phyloP scores from a whole-genome alignment of 2,888 invertebrate species.

The Syritta pipiens region DNA sequence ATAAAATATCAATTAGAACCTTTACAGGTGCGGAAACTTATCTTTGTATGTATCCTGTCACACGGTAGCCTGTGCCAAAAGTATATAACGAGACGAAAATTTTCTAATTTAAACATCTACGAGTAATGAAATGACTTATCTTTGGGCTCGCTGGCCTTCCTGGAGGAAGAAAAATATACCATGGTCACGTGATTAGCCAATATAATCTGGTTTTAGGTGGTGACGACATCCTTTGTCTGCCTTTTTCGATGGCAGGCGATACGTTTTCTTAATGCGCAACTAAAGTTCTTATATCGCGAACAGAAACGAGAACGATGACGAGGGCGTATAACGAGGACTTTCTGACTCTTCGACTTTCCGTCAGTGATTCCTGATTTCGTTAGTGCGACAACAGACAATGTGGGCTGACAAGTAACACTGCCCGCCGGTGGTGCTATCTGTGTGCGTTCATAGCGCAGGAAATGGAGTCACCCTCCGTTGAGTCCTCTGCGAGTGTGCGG shows the following conservation, averaged over 20 bases:
- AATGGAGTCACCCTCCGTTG: slow-evolving; percentile 24
- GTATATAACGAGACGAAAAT: too few species aligned
- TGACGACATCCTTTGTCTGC: slow-evolving; percentile 21
- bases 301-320: too few species aligned
- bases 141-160: slow-evolving; percentile 4
- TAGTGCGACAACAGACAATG: slow-evolving; percentile 8
- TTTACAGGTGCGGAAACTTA: not conserved
- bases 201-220: slow-evolving; percentile 27
- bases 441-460: slow-evolving; percentile 35
- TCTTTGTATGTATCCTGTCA: not conserved
- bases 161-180: not conserved
- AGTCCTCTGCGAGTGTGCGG: too few species aligned
- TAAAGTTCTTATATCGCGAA: slow-evolving; percentile 16
- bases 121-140: slow-evolving; percentile 15
- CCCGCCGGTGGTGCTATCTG: too few species aligned
- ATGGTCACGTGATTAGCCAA: slow-evolving; percentile 32
- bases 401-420: slow-evolving; percentile 2
- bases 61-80: too few species aligned
- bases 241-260: not conserved
- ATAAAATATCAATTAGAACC: not conserved
- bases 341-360: too few species aligned
- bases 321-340: too few species aligned
- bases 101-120: not conserved
- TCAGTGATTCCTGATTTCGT: slow-evolving; percentile 24
- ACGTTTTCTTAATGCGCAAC: slow-evolving; percentile 12